Conservation (phyloP, 1,140 invertebrate genomes). For the Propsilocerus akamusi region DNA sequence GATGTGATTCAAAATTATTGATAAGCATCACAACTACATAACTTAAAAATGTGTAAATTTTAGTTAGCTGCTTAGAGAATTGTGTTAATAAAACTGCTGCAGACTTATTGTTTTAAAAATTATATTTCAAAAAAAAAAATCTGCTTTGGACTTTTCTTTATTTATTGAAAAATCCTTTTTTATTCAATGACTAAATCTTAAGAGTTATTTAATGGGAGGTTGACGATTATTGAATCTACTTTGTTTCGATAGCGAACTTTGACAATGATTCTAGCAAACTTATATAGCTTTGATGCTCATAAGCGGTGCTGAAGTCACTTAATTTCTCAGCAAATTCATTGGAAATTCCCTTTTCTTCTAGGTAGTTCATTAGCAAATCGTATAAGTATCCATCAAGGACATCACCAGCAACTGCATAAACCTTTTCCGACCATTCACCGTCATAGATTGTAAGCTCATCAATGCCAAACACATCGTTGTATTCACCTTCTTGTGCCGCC, state of each 20-base stretch:
- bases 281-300: constrained; percentile 81
- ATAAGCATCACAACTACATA: not conserved
- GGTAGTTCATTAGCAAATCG: constrained; percentile 79
- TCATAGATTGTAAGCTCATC: constrained; percentile 72
- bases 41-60: too few relatives aligned
- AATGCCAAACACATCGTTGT: constrained; percentile 71
- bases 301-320: constrained; percentile 65
- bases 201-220: not conserved
- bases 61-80: too few relatives aligned
- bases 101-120: too few relatives aligned
- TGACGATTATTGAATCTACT: constrained; percentile 22
- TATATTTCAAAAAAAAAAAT: too few relatives aligned
- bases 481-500: constrained; percentile 44
- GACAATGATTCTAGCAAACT: constrained; percentile 67
- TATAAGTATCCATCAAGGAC: constrained; percentile 83
- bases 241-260: constrained; percentile 50
- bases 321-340: constrained; percentile 83
- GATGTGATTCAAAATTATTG: not conserved
- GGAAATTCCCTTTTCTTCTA: constrained; percentile 82
- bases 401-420: constrained; percentile 74
- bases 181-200: constrained; percentile 2
- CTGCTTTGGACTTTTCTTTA: too few relatives aligned
- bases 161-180: too few relatives aligned
- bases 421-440: constrained; percentile 63
- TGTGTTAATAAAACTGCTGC: too few relatives aligned